Evolutionary conservation across 2,888 invertebrate genomes (phyloP).

Genomic region (Coleophora deauratella): DNA sequence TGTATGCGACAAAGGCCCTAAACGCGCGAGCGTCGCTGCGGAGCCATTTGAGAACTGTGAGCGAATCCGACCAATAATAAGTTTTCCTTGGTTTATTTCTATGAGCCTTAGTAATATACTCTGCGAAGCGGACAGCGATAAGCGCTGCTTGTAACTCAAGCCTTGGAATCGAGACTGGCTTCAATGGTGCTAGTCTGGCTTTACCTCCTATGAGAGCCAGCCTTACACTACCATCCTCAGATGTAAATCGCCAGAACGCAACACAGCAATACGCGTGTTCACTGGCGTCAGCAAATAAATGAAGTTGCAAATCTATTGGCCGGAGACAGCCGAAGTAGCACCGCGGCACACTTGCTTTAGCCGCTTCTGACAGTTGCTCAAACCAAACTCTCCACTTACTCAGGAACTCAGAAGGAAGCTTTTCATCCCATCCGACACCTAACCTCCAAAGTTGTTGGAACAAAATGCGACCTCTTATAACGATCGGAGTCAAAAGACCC

Average conservation of each 20-base stretch:
- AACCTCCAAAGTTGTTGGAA: not conserved
- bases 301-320: not conserved
- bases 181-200: slow-evolving; percentile 6
- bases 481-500: not conserved
- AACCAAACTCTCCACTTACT: not conserved
- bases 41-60: slow-evolving; percentile 8
- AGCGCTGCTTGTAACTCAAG: slow-evolving; percentile 10
- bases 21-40: slow-evolving; percentile 11
- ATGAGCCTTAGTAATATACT: slow-evolving; percentile 2
- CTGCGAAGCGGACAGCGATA: slow-evolving; percentile 3
- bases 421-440: not conserved
- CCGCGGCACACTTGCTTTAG: not conserved
- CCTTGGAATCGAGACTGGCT: slow-evolving; percentile 6
- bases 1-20: slow-evolving; percentile 8
- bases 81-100: not conserved
- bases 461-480: not conserved
- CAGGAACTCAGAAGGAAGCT: not conserved
- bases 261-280: too few species aligned
- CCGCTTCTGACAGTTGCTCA: not conserved
- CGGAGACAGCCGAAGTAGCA: not conserved
- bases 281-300: not conserved
- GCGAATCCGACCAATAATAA: slow-evolving; percentile 7
- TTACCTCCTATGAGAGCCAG: slow-evolving; percentile 6
- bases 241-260: too few species aligned
- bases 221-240: too few species aligned